A percentile compares a stretch with the other conserved stretches of the same genome.
These are phyloP conservation scores for Aphaenogaster floridana DNA, from an alignment of 1,140 invertebrate genomes.

Conservation along the genomic window DNA sequence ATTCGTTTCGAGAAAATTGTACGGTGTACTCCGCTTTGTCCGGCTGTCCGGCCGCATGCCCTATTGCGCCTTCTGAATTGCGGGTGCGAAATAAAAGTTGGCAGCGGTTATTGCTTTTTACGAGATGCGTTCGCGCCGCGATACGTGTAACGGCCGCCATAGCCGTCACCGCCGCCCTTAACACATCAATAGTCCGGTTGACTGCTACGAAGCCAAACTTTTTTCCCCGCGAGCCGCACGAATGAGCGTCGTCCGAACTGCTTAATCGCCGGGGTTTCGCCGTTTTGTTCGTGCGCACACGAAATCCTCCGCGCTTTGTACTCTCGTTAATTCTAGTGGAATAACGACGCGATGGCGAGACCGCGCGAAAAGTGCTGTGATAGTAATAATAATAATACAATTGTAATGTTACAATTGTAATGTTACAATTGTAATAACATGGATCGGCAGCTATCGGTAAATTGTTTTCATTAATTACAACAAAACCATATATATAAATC, in stretches of 20 bases:
- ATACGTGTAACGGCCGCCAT: conserved; percentile 35
- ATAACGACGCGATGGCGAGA: conserved; percentile 2
- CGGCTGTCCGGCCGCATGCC: conserved; percentile 44
- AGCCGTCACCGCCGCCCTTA: conserved; percentile 22
- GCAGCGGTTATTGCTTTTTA: conserved; percentile 63
- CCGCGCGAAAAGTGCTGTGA: not conserved
- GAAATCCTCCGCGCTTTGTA: conserved; percentile 1
- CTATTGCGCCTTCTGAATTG: conserved; percentile 50
- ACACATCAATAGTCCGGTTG: conserved; percentile 38
- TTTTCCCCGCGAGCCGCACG: not conserved
- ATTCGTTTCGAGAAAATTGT: conserved; percentile 68
- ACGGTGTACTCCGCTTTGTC: conserved; percentile 59
- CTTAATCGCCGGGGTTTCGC: conserved; percentile 32
- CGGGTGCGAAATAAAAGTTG: conserved; percentile 60
- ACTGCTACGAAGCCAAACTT: conserved; percentile 10
- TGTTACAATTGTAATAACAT: not conserved
- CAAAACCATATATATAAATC: not conserved
- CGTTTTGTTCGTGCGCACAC: not conserved
- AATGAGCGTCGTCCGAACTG: conserved; percentile 28
- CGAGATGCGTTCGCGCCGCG: conserved; percentile 51
- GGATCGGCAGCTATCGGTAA: not conserved
- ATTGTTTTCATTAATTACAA: conserved; percentile 1
- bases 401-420: not conserved
- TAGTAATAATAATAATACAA: not conserved
- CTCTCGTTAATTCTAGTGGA: not conserved